These are phyloP conservation scores for Odocoileus hemionus DNA, from an alignment of 2,113 vertebrate species.

Conservation along the genomic window DNA sequence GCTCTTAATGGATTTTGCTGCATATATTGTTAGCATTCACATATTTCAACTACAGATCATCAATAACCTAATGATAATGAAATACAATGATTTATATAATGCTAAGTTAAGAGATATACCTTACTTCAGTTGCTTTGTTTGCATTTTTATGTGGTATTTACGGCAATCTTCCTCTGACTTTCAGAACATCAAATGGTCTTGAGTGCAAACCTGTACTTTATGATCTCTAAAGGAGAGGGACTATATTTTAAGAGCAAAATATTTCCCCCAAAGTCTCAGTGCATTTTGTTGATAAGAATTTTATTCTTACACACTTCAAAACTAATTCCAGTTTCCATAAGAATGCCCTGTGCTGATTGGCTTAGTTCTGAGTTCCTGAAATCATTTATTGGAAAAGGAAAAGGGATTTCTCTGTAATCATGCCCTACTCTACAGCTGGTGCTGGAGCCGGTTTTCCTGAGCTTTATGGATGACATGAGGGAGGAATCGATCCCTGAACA, in stretches of 20 bases:
- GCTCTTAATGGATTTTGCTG: neutral
- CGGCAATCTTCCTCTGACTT: neutral
- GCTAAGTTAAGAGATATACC: neutral
- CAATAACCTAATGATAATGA: neutral
- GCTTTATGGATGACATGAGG: neutral
- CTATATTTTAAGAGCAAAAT: neutral
- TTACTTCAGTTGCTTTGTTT: neutral
- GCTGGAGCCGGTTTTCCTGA: neutral
- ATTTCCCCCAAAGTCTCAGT: neutral
- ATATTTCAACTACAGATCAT: neutral
- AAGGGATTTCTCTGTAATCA: neutral
- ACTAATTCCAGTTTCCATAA: neutral
- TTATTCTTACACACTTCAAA: neutral
- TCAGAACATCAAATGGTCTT: neutral
- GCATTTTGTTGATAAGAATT: neutral
- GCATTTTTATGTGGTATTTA: neutral
- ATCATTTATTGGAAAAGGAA: neutral
- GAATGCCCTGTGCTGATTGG: neutral
- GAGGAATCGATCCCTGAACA: neutral
- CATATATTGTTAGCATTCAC: neutral
- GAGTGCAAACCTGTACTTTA: neutral
- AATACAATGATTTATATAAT: neutral
- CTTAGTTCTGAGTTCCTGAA: neutral
- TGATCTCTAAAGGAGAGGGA: neutral
- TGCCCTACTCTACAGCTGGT: neutral